These are phyloP conservation scores for Pedetes capensis DNA, from an alignment of 2,113 vertebrate genomes.

Conservation along the genomic window DNA sequence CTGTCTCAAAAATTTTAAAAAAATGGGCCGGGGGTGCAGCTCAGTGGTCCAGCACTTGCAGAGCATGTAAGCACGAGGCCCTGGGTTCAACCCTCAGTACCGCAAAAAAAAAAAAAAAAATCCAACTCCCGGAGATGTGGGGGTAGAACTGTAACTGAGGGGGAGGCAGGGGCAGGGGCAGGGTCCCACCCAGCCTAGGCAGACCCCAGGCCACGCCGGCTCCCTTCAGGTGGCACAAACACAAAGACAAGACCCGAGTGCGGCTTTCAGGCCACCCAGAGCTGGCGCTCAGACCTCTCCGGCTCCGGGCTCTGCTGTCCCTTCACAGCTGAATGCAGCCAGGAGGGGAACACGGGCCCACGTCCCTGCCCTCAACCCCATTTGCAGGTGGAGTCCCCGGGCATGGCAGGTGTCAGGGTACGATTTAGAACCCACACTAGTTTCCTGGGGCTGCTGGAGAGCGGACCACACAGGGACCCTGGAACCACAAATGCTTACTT, in stretches of 20 bases:
- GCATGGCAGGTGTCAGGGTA: fast-evolving
- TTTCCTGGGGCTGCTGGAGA: not conserved
- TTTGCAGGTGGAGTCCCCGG: not conserved
- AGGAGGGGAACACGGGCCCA: not conserved
- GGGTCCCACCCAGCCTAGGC: fast-evolving
- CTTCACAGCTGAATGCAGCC: no score
- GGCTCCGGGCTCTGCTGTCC: no score
- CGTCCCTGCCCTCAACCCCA: fast-evolving
- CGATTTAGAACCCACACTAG: not conserved
- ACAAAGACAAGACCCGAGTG: no score
- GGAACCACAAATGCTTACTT: fast-evolving
- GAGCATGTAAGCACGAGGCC: no score
- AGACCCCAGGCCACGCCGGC: not conserved
- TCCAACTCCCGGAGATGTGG: not conserved
- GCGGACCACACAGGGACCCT: fast-evolving
- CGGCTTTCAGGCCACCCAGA: no score
- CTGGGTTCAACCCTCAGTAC: no score
- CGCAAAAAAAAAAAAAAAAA: no score
- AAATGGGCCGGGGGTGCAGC: no score
- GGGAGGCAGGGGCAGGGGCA: not conserved
- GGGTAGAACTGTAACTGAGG: not conserved
- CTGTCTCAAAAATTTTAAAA: no score
- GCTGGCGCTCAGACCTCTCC: no score
- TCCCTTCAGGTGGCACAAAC: no score
- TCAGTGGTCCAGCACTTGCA: no score